Evolutionary conservation across 2,113 vertebrate species (phyloP).

Genomic region (Hippoglossus stenolepis): DNA sequence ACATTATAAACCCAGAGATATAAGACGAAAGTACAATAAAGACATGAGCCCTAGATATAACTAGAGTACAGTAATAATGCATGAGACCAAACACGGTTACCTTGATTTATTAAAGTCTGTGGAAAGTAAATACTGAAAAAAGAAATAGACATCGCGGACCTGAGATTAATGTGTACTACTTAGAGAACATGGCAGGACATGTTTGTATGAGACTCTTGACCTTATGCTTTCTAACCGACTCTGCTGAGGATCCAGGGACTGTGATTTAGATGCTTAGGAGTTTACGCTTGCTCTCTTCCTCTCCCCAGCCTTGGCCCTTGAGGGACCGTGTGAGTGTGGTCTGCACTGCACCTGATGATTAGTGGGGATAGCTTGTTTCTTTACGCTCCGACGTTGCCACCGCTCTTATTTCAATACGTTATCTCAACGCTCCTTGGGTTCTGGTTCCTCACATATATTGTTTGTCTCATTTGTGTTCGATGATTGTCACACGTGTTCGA

Average conservation of each 20-base stretch:
- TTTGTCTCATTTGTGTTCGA: not conserved
- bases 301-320: not conserved
- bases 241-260: not conserved
- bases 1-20: not conserved
- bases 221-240: not conserved
- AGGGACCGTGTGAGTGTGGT: not conserved
- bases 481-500: not conserved
- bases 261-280: not conserved
- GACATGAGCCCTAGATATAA: not conserved
- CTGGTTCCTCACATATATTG: not conserved
- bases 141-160: not conserved
- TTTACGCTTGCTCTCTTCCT: slow-evolving; percentile 9
- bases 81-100: not conserved
- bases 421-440: not conserved
- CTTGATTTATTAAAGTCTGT: not conserved
- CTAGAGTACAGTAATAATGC: not conserved
- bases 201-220: not conserved
- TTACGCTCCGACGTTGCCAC: not conserved
- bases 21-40: not conserved
- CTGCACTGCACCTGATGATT: not conserved
- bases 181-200: not conserved
- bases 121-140: not conserved
- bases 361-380: not conserved
- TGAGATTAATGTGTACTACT: not conserved
- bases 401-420: not conserved